These are phyloP conservation scores for Drosophila cognata DNA, from an alignment of 2,888 invertebrate genomes.

Conservation along the genomic window DNA sequence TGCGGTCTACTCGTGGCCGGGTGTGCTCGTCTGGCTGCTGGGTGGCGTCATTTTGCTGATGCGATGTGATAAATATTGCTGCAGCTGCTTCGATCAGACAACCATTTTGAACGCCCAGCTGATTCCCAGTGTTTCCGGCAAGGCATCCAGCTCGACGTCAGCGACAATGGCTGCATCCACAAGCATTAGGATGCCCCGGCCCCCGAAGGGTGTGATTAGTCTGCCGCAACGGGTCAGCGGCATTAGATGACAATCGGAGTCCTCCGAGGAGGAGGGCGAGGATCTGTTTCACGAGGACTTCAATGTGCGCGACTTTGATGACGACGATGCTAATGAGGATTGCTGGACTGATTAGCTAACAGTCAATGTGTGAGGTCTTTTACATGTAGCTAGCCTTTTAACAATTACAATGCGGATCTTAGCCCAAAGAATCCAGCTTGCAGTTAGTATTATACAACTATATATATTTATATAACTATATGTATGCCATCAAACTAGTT, in stretches of 20 bases:
- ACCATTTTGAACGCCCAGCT: conserved; percentile 80
- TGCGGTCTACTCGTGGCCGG: conserved; percentile 84
- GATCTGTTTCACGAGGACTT: conserved; percentile 84
- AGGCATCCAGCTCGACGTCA: conserved; percentile 53
- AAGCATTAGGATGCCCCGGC: conserved; percentile 83
- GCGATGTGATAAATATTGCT: conserved; percentile 84
- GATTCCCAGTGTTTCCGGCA: conserved; percentile 84
- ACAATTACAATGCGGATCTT: conserved; percentile 25
- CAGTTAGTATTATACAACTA: conserved; percentile 52
- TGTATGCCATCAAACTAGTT: conserved; percentile 46
- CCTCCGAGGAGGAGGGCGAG: conserved; percentile 84
- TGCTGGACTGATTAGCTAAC: conserved; percentile 79
- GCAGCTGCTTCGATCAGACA: conserved; percentile 83
- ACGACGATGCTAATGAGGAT: conserved; percentile 74
- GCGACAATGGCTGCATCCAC: conserved; percentile 65
- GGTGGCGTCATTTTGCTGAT: conserved; percentile 81
- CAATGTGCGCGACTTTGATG: conserved; percentile 81
- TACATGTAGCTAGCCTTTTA: conserved; percentile 53
- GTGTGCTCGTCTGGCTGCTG: conserved; percentile 82
- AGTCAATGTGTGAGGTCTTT: conserved; percentile 29
- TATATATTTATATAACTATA: conserved; percentile 18
- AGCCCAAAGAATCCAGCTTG: conserved; percentile 30
- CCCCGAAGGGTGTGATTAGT: conserved; percentile 80
- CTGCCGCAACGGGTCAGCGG: conserved; percentile 78
- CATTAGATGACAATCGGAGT: conserved; percentile 85